phyloP scores from a whole-genome alignment of 2,113 vertebrate genomes.

The Smithornis capensis region DNA sequence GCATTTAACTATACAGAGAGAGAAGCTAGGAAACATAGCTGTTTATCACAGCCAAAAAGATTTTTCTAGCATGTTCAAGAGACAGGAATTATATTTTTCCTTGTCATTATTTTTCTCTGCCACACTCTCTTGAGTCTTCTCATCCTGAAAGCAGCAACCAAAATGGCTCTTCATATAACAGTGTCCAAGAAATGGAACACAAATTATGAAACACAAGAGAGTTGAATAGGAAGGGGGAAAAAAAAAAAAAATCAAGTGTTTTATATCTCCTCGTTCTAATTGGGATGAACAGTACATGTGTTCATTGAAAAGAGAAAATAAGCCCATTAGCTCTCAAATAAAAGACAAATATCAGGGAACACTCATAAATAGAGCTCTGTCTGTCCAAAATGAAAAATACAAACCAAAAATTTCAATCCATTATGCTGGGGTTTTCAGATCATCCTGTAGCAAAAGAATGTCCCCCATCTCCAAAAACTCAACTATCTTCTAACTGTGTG shows the following conservation, averaged over 20 bases:
- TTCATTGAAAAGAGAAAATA: conserved; percentile 41
- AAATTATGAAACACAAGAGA: conserved; percentile 30
- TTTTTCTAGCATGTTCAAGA: not conserved
- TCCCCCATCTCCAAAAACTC: not conserved
- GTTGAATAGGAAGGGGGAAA: not conserved
- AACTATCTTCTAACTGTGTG: not conserved
- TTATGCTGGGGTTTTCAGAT: not conserved
- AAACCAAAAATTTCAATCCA: not conserved
- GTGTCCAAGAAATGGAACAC: conserved; percentile 26
- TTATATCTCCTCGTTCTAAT: conserved; percentile 30
- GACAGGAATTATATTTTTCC: not conserved
- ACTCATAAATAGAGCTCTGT: conserved; percentile 22
- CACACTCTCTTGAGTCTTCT: not conserved
- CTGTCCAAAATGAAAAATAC: not conserved
- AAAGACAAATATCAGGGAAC: conserved; percentile 19
- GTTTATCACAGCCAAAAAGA: not conserved
- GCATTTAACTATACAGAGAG: not conserved
- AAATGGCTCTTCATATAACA: not conserved
- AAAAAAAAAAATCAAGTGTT: not conserved
- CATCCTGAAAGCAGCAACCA: not conserved
- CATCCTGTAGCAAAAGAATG: not conserved
- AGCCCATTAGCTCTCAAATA: conserved; percentile 37
- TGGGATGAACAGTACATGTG: conserved; percentile 33
- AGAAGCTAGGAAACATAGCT: not conserved
- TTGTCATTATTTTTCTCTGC: not conserved